Evolutionary conservation across 2,797 vertebrate genomes (phyloP), one percentile per base, ranked within the genome.

Genomic region (Leuciscus waleckii): DNA sequence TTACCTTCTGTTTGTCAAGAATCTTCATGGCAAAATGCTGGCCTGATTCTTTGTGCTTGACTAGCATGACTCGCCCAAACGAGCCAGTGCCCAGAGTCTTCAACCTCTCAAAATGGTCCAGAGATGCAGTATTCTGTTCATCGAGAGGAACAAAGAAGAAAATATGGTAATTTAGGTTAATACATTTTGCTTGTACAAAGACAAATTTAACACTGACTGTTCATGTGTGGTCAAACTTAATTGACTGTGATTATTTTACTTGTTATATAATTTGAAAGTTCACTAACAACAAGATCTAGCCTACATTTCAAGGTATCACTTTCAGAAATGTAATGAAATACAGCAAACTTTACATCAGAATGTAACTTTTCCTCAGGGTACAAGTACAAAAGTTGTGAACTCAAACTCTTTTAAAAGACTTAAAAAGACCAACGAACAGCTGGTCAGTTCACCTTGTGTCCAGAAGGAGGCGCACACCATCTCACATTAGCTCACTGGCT

Each of bases 11-110:
- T 95, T 98, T 99, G 93, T 99, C 97, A 82, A 99, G 96, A 93
- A 98, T 98, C 93, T 98, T 99, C 97, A 98, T 99, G 88, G 97
- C 97, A 75, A 94, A 99, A 92, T 97, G 97, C 91, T 95, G 96
- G 69, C 96, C 96, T 0, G 95, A 87, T 83, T 97, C 97, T 94
- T 95, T 96, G 94, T 98, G 97, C 89, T 97, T 97, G 67, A 99
- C 97, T 82, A 99, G 94, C 97, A 99, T 97, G 91, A 99, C 97
- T 46, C 97, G 94, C 70, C 97, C 97, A 17, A 99, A 98, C 0
- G 97, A 99, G 87, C 97, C 97, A 0, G 97, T 99, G 88, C 97
- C 97, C 79, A 99, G 94, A 51, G 97, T 99, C 95, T 98, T 98
- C 92, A 98, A 92, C 85, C 97, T 95, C 32, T 98, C 97, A 88